Evolutionary conservation across 2,888 invertebrate genomes (phyloP).

Genomic region (Tachina fera): DNA sequence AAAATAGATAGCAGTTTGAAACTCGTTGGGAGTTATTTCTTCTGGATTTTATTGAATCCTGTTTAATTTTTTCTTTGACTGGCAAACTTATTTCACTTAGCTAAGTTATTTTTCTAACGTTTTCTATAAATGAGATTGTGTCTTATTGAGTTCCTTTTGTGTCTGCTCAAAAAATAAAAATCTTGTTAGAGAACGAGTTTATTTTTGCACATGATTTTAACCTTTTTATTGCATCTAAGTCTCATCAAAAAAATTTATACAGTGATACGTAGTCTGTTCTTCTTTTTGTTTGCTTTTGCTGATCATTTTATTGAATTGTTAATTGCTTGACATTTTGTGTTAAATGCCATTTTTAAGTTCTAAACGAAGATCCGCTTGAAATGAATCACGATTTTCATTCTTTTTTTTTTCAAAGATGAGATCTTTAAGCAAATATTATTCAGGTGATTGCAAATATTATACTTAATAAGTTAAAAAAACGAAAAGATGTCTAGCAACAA

Average conservation of each 20-base stretch:
- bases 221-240: constrained; percentile 40
- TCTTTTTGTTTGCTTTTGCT: constrained; percentile 5
- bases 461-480: too few relatives aligned
- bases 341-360: constrained; percentile 39
- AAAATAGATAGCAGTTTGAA: too few relatives aligned
- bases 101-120: neutral
- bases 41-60: too few relatives aligned
- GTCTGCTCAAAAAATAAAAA: neutral
- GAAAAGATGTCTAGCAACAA: too few relatives aligned
- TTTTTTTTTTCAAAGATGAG: neutral
- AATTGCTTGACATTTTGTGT: constrained; percentile 65
- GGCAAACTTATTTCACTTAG: neutral
- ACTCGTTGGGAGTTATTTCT: too few relatives aligned
- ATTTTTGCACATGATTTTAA: constrained; percentile 38
- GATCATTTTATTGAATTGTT: constrained; percentile 59
- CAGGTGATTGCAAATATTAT: too few relatives aligned
- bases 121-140: constrained; percentile 13
- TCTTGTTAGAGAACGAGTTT: constrained; percentile 29
- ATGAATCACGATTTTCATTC: constrained; percentile 35
- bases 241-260: neutral
- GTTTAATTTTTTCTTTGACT: too few relatives aligned
- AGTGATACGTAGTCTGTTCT: constrained; percentile 32
- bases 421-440: too few relatives aligned
- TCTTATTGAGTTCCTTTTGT: constrained; percentile 4
- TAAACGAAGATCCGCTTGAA: constrained; percentile 61